A percentile compares a stretch with the other conserved stretches of the same genome.
These are phyloP conservation scores for Scomberomorus guttatus DNA, from an alignment of 2,797 vertebrate species.

Conservation along the genomic window DNA sequence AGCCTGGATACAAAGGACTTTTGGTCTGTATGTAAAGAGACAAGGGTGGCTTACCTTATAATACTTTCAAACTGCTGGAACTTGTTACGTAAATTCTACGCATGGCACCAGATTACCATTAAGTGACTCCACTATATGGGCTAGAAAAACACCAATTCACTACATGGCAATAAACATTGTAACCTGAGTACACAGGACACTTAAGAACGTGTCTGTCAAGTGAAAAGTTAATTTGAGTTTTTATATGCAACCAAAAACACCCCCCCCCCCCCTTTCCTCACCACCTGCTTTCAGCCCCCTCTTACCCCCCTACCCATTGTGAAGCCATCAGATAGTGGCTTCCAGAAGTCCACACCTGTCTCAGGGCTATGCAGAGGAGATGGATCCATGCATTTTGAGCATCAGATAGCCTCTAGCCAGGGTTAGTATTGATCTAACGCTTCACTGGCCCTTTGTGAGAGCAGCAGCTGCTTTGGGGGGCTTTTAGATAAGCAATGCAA, in stretches of 20 bases:
- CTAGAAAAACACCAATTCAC: conserved; percentile 57
- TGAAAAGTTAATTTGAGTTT: conserved; percentile 85
- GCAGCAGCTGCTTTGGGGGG: conserved; percentile 85
- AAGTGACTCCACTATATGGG: conserved; percentile 62
- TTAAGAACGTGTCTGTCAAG: conserved; percentile 77
- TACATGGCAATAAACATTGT: conserved; percentile 67
- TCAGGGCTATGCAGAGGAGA: conserved; percentile 86
- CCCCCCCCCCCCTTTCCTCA: conserved; percentile 42
- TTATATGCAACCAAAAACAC: conserved; percentile 73
- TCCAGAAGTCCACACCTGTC: conserved; percentile 86
- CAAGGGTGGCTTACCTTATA: conserved; percentile 30
- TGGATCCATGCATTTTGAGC: conserved; percentile 85
- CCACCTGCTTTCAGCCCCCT: conserved; percentile 30
- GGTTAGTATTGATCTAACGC: conserved; percentile 88
- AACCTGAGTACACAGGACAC: conserved; percentile 61
- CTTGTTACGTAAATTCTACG: conserved; percentile 49
- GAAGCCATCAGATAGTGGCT: conserved; percentile 85
- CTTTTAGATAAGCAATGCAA: conserved; percentile 86
- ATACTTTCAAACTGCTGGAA: conserved; percentile 53
- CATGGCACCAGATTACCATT: conserved; percentile 61
- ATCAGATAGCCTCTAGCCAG: conserved; percentile 86
- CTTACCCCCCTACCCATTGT: conserved; percentile 71
- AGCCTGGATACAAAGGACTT: conserved; percentile 20
- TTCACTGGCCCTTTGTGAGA: conserved; percentile 84
- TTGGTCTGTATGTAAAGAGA: conserved; percentile 19